Conservation (phyloP, 2,888 invertebrate genomes). For the Pelosia muscerda region DNA sequence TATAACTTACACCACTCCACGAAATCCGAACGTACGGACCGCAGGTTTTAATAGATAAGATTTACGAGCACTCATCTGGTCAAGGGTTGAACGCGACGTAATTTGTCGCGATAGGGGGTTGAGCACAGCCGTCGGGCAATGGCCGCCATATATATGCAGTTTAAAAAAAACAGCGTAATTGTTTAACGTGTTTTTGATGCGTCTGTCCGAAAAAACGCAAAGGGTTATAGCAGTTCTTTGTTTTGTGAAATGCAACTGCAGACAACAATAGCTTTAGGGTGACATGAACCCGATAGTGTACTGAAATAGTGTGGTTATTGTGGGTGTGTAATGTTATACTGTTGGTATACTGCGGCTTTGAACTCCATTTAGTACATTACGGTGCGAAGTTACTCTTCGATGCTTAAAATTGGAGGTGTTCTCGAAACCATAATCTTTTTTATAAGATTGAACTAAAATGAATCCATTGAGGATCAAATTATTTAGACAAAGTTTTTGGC, state of each 20-base stretch:
- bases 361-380: too few relatives aligned
- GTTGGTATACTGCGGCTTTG: background rate
- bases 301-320: background rate
- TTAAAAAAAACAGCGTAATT: constrained; percentile 42
- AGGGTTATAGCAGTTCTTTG: background rate
- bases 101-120: constrained; percentile 71
- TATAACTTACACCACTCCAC: constrained; percentile 35
- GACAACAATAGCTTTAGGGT: background rate
- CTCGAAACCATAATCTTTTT: too few relatives aligned
- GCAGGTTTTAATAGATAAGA: constrained; percentile 77
- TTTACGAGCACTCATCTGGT: constrained; percentile 80
- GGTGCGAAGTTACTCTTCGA: too few relatives aligned
- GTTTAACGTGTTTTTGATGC: constrained; percentile 46
- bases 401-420: too few relatives aligned
- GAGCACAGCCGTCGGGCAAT: constrained; percentile 39
- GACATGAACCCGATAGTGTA: background rate
- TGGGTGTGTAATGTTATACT: background rate
- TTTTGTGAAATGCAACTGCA: background rate
- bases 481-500: too few relatives aligned
- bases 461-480: too few relatives aligned
- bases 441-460: too few relatives aligned
- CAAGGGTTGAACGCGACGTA: constrained; percentile 69
- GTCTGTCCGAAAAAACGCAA: constrained; percentile 6
- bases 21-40: constrained; percentile 40
- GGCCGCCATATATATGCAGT: constrained; percentile 49